Conservation (phyloP, 2,888 invertebrate species). For the Zele albiditarsus region DNA sequence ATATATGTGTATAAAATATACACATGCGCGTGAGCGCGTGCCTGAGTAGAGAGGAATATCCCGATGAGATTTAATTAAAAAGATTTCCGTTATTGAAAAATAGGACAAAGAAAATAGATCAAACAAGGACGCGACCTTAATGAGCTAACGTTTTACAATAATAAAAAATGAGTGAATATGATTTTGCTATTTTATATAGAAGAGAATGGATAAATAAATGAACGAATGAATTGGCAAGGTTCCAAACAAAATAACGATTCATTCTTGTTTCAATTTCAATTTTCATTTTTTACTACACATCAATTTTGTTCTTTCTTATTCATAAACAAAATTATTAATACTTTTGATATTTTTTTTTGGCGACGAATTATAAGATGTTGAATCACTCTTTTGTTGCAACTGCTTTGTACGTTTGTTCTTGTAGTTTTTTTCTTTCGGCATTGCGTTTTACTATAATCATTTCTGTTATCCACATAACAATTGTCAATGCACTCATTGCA, state of each 20-base stretch:
- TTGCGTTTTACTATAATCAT: constrained; percentile 51
- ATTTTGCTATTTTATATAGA: constrained; percentile 27
- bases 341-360: no score
- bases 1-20: background rate
- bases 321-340: no score
- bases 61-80: constrained; percentile 58
- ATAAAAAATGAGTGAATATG: constrained; percentile 7
- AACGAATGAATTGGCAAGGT: constrained; percentile 3
- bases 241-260: background rate
- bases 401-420: constrained; percentile 31
- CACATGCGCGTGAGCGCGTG: background rate
- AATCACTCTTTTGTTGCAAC: constrained; percentile 41
- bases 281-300: no score
- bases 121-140: constrained; percentile 69
- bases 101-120: constrained; percentile 51
- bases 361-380: background rate
- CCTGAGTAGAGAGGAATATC: background rate
- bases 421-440: constrained; percentile 35
- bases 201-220: constrained; percentile 1
- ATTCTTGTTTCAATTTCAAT: constrained; percentile 20
- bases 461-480: constrained; percentile 77
- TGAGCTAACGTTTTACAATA: constrained; percentile 52
- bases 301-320: no score
- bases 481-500: constrained; percentile 76
- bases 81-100: background rate